Evolutionary conservation across 2,888 invertebrate species (phyloP), one percentile per base, ranked within the genome.

Genomic region (Tortricodes alternella): DNA sequence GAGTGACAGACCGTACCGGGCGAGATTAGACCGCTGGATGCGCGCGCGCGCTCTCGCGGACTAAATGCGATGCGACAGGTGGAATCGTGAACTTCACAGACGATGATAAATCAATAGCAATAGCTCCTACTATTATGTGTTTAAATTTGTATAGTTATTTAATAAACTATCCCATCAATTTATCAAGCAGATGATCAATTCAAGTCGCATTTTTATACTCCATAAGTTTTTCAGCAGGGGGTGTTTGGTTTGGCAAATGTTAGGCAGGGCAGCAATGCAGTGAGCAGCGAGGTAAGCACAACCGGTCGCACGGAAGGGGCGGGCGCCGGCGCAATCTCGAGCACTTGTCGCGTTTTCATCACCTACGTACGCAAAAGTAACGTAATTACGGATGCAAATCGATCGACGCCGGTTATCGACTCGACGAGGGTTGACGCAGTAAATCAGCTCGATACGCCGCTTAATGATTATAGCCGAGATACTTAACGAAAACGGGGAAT

Each of bases 301-400:
- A 85, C 87, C 83, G 84, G 87, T 85, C 77, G 75, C 65, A 74
- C 78, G 82, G 81, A 83, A 83, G 79, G 83, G 84, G 85, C 83
- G 85, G 78, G 73, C 71, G 73, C 73, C 75, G 71, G 63, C 71
- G 85, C 83, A 85, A 88, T 86, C 86, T 81, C 80, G 80, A 46
- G 43, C 79, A 86, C 87, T 87, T 87, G 88, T 85, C 86, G 87
- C 83, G 77, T 85, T 90, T 89, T 89, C 90, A 89, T 90, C 89
- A 88, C 88, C 85, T 87, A 83, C 76, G 65, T 76, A 9, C 52
- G 82, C 85, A 85, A 85, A 88, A 86, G 86, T 89, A 87, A 89
- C 81, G 87, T 85, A 85, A 90, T 90, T 89, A 89, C 76, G 78
- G 83, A 90, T 90, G 90, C 89, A 90, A 89, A 89, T 90, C 86